phyloP scores from a whole-genome alignment of 2,113 vertebrate species.

The Megalops atlanticus region DNA sequence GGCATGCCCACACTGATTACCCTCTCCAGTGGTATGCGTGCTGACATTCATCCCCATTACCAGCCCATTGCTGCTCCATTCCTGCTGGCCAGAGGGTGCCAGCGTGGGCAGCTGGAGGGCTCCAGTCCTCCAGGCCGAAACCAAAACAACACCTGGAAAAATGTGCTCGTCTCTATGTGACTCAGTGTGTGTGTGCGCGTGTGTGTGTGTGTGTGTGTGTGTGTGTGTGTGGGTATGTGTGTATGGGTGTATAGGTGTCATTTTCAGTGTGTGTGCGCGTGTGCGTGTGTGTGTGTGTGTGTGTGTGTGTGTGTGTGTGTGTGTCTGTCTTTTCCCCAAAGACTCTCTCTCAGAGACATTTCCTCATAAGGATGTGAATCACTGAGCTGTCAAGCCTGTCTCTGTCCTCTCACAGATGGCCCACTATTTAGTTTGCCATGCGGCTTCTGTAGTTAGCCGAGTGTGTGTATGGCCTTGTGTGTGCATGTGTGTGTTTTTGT shows the following conservation, averaged over 20 bases:
- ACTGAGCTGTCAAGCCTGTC: conserved; percentile 65
- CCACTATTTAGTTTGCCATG: conserved; percentile 70
- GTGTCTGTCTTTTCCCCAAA: conserved; percentile 49
- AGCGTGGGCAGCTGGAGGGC: conserved; percentile 51
- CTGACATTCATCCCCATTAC: conserved; percentile 12
- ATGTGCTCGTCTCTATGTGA: no score
- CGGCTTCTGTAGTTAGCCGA: conserved; percentile 70
- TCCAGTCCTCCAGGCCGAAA: conserved; percentile 17
- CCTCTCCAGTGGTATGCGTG: conserved; percentile 20
- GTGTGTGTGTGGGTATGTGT: no score
- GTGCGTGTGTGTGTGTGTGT: neutral
- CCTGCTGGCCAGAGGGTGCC: conserved; percentile 46
- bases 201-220: neutral
- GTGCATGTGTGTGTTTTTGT: neutral
- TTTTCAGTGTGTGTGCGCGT: neutral
- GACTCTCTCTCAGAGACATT: conserved; percentile 57
- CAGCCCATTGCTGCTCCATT: conserved; percentile 29
- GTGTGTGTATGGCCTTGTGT: neutral
- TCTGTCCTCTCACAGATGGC: conserved; percentile 75
- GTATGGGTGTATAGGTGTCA: no score
- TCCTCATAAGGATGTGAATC: conserved; percentile 74
- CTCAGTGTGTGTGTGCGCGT: conserved; percentile 2
- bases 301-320: conserved; percentile 1
- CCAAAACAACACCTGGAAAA: conserved; percentile 42
- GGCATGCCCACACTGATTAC: conserved; percentile 3